A percentile compares a stretch with the other conserved stretches of the same genome.
phyloP scores from a whole-genome alignment of 1,140 invertebrate species.

The Akabosia matsudoensis region DNA sequence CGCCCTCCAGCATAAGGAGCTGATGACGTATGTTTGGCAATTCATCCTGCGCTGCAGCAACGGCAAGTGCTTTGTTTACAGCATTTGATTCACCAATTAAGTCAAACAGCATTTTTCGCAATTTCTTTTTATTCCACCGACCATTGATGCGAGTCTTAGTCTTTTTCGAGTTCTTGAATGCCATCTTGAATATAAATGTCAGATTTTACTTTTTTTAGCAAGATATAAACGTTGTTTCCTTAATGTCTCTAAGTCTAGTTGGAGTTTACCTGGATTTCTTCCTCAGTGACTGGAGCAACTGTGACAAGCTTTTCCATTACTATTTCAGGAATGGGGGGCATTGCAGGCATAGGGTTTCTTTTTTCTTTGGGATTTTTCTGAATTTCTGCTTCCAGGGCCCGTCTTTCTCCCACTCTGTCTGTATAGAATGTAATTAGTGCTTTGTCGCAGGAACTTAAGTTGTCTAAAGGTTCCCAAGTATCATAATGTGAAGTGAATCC shows the following conservation, averaged over 20 bases:
- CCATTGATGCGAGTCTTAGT: neutral
- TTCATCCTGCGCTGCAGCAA: neutral
- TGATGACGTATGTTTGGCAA: neutral
- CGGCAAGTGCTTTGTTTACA: neutral
- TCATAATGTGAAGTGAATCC: slow-evolving; percentile 38
- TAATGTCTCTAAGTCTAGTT: neutral
- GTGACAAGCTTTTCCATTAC: neutral
- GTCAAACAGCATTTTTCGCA: neutral
- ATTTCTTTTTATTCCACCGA: neutral
- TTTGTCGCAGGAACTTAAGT: neutral
- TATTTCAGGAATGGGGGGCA: neutral
- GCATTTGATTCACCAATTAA: neutral
- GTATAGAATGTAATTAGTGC: neutral
- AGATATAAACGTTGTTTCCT: no score
- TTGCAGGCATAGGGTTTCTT: neutral
- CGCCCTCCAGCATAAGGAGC: neutral
- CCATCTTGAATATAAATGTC: neutral
- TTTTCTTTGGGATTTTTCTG: neutral
- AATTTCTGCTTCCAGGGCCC: neutral
- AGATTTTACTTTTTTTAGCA: neutral
- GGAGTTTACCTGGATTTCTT: slow-evolving; percentile 4
- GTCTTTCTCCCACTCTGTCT: neutral
- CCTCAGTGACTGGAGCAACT: neutral
- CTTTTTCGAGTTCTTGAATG: neutral
- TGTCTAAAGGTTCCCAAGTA: slow-evolving; percentile 36